Evolutionary conservation across 64 coral and sea anemone genomes (phyloP).

Genomic region (Trachythela sp.): DNA sequence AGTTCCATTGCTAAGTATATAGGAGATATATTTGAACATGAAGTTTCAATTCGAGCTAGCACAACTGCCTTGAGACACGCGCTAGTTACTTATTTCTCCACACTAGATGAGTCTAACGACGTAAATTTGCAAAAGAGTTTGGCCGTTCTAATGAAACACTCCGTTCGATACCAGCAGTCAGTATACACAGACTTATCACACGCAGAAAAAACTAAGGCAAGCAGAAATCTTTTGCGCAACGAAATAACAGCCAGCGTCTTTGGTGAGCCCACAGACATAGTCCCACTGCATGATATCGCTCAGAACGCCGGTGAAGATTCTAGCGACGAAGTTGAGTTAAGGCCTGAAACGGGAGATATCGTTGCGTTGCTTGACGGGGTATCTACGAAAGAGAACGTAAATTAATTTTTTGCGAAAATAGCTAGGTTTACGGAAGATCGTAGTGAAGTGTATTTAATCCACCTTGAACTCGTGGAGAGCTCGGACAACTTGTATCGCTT

Average conservation of each 20-base stretch:
- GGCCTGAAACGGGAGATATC: not conserved
- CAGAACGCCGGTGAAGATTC: not conserved
- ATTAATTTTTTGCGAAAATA: not conserved
- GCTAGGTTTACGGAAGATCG: not conserved
- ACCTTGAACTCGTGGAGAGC: not conserved
- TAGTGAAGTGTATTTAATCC: not conserved
- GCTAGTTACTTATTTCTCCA: constrained; percentile 16
- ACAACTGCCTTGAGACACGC: constrained; percentile 14
- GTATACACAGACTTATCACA: not conserved
- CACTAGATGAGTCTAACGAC: constrained; percentile 28
- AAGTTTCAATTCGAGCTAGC: not conserved
- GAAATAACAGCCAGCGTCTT: not conserved
- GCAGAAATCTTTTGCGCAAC: not conserved
- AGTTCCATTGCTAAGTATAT: not conserved
- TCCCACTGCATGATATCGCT: not conserved
- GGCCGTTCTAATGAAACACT: constrained; percentile 27
- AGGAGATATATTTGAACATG: not conserved
- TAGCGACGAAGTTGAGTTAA: not conserved
- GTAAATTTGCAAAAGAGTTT: constrained; percentile 4
- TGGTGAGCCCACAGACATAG: not conserved
- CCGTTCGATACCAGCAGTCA: constrained; percentile 7
- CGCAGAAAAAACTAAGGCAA: not conserved
- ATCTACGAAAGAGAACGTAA: not conserved
- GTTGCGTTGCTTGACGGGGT: not conserved
- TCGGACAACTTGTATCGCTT: not conserved